Conservation (phyloP, 92 coral and sea anemone species). For the Zoanthus gigantus region DNA sequence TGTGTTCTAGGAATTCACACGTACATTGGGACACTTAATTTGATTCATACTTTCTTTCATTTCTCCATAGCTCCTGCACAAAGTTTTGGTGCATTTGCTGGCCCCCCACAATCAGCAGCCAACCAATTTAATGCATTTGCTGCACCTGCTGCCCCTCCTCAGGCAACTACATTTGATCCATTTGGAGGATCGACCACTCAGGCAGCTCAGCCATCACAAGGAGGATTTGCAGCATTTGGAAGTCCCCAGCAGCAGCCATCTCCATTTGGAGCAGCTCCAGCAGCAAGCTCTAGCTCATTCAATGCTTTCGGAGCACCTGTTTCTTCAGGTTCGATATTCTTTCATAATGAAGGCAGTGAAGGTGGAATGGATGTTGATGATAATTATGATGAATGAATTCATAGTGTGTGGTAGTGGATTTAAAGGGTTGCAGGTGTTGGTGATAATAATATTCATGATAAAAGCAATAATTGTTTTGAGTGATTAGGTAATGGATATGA, state of each 20-base stretch:
- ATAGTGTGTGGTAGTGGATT: too few relatives aligned
- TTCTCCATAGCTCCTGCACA: slow-evolving; percentile 61
- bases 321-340: slow-evolving; percentile 69
- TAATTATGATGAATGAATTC: too few relatives aligned
- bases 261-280: slow-evolving; percentile 24
- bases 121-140: slow-evolving; percentile 51
- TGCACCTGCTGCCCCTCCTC: slow-evolving; percentile 30
- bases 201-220: slow-evolving; percentile 76
- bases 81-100: slow-evolving; percentile 77
- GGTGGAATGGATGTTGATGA: too few relatives aligned
- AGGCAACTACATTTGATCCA: slow-evolving; percentile 69
- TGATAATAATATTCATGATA: too few relatives aligned
- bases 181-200: slow-evolving; percentile 79
- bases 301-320: slow-evolving; percentile 82
- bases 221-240: slow-evolving; percentile 93
- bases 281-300: slow-evolving; percentile 69
- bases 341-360: neutral
- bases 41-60: neutral
- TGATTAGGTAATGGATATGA: neutral
- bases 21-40: too few relatives aligned
- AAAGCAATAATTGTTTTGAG: too few relatives aligned
- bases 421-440: neutral
- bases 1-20: too few relatives aligned
- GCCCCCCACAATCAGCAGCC: slow-evolving; percentile 42
- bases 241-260: slow-evolving; percentile 66